Evolutionary conservation across 2,797 vertebrate genomes (phyloP).

Genomic region (Xiphorhynchus erythropygius): DNA sequence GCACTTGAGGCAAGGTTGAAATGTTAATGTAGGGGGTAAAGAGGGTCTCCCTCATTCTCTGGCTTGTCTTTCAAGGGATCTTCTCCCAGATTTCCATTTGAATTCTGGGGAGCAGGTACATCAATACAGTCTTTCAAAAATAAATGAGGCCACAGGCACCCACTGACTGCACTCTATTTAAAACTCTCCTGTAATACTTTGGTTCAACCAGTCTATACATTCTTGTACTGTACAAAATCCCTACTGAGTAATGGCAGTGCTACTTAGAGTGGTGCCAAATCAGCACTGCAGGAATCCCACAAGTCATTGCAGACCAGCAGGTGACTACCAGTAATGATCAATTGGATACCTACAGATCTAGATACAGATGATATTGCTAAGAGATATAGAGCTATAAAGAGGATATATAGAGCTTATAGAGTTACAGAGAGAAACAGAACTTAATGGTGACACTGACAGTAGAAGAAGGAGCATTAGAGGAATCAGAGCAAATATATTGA

Average conservation of each 20-base stretch:
- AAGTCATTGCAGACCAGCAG: conserved; percentile 9
- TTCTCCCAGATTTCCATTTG: conserved; percentile 61
- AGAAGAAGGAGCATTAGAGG: background rate
- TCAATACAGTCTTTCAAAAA: conserved; percentile 67
- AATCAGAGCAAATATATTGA: background rate
- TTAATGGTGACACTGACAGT: background rate
- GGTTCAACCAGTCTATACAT: conserved; percentile 48
- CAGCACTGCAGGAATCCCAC: background rate
- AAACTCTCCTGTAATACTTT: conserved; percentile 54
- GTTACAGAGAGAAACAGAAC: background rate
- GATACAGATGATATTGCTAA: background rate
- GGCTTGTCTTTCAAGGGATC: conserved; percentile 65
- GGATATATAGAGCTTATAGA: background rate
- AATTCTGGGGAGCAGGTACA: conserved; percentile 65
- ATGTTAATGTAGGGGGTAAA: conserved; percentile 62
- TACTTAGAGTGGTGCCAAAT: conserved; percentile 38
- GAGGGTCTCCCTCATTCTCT: conserved; percentile 58
- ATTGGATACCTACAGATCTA: background rate
- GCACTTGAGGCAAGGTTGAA: conserved; percentile 64
- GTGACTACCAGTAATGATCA: conserved; percentile 19
- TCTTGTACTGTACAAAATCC: conserved; percentile 43
- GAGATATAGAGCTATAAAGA: background rate
- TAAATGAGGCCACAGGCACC: conserved; percentile 67
- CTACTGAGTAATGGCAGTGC: conserved; percentile 42
- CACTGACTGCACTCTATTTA: conserved; percentile 62